Evolutionary conservation across 1,140 invertebrate species (phyloP), one percentile per base, ranked within the genome.

Genomic region (Mercenaria mercenaria): DNA sequence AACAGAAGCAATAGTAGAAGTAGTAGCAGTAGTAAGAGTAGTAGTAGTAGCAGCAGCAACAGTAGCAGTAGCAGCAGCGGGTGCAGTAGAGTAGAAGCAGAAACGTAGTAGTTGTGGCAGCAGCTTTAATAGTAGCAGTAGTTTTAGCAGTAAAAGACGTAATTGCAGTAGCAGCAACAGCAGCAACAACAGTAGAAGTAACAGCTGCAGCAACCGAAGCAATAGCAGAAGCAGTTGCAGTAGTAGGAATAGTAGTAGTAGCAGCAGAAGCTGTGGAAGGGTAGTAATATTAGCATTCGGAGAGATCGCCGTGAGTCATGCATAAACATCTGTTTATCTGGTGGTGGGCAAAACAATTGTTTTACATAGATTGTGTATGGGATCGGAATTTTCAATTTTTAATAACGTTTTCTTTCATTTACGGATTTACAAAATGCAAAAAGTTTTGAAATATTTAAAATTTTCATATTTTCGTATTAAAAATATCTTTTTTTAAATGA

Each of bases 121-220:
- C 67, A 83, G 81, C 43, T 32, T 64, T 72, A 52, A 59, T 34
- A 69, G 80, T 26, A 83, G 88, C 29, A 74, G 80, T 39, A 83
- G 88, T 56, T 81, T 37, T 26, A 89, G 79, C 32, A 74, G 64
- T 20, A 74, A 59, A 4, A 69, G 50, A 2, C 10, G 39, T 8
- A 81, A 32, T 20, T 67, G 50, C 8, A 81, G 64, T 18, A 74
- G 64, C 2, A 85, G 47, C 34, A 64, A 56, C n/a, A 83, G 81
- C 34, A 64, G 81, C 18, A 41, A 56, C n/a, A 64, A 29, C n/a
- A 64, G 56, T 64, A 64, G 56, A 11, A 64, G 81, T 67, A 64
- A 56, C 8, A 37, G 56, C 34, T 39, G 56, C 34, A 83, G 81
- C 41, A 83, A 32, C 11, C 37, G 81, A 37, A 64, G 15, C 34